A percentile compares a stretch with the other conserved stretches of the same genome.
Conservation (phyloP, 2,797 vertebrate species). For the Tenualosa ilisha region DNA sequence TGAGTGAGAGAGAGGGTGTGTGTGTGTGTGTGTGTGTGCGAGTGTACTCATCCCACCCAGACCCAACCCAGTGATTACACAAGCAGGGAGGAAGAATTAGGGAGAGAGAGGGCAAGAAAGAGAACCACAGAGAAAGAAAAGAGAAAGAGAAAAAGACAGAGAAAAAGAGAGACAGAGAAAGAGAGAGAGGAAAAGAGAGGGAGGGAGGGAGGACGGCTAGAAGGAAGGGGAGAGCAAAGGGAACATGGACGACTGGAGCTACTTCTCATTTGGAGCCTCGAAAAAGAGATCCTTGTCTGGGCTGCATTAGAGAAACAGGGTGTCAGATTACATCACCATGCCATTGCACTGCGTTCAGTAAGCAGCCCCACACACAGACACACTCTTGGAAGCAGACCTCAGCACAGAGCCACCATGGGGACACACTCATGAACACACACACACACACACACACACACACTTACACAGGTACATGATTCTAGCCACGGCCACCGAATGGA, state of each 20-base stretch:
- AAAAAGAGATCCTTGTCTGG: not conserved
- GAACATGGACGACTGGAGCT: conserved; percentile 15
- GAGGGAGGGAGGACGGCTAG: conserved; percentile 18
- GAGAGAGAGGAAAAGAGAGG: not conserved
- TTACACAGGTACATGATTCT: conserved; percentile 8
- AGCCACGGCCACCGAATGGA: not conserved
- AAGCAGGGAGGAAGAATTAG: conserved; percentile 33
- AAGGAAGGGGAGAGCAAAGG: not conserved
- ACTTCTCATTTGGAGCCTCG: conserved; percentile 3
- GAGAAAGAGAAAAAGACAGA: conserved; percentile 33
- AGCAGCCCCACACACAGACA: not conserved
- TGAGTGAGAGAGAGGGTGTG: conserved; percentile 17
- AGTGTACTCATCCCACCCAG: conserved; percentile 18
- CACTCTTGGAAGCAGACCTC: not conserved
- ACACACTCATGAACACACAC: not conserved
- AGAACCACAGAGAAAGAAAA: conserved; percentile 30
- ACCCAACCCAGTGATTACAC: conserved; percentile 45
- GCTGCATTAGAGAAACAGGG: conserved; percentile 18
- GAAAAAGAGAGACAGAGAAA: conserved; percentile 26
- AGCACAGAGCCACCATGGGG: not conserved
- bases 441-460: not conserved
- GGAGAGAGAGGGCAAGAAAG: conserved; percentile 9
- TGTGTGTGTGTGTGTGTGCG: conserved; percentile 24
- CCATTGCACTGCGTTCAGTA: not conserved
- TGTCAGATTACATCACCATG: conserved; percentile 27